Conservation (phyloP, 1,140 invertebrate genomes). For the Drosophila seguyi region DNA sequence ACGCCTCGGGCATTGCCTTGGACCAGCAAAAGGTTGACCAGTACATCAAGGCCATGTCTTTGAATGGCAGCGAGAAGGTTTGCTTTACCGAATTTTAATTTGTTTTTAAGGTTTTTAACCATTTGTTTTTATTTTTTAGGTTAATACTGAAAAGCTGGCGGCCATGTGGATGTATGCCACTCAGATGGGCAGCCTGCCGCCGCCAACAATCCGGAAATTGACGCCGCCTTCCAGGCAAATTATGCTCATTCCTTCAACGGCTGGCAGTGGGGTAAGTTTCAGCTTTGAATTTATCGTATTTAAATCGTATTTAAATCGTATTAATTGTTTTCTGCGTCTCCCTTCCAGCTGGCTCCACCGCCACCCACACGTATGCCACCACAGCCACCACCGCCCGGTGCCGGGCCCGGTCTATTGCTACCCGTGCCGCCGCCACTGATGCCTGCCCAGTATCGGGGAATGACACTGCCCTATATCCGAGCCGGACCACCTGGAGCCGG, state of each 20-base stretch:
- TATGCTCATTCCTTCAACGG: constrained; percentile 73
- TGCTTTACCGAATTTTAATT: neutral
- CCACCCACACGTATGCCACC: constrained; percentile 64
- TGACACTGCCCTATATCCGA: constrained; percentile 75
- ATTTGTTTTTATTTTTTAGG: constrained; percentile 9
- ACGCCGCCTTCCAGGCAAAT: constrained; percentile 64
- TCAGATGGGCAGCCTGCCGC: constrained; percentile 69
- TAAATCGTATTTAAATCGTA: too few species aligned
- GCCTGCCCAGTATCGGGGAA: constrained; percentile 63
- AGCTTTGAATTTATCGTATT: neutral
- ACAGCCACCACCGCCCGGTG: constrained; percentile 50
- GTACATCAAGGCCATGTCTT: constrained; percentile 79
- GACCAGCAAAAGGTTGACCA: constrained; percentile 80
- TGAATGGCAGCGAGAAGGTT: constrained; percentile 76
- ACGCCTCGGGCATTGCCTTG: constrained; percentile 59
- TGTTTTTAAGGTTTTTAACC: neutral
- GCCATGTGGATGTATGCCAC: constrained; percentile 82
- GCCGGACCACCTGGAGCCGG: constrained; percentile 57
- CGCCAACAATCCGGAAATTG: constrained; percentile 56
- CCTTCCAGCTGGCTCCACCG: constrained; percentile 46
- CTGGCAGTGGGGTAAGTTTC: constrained; percentile 61
- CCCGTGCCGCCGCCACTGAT: constrained; percentile 42
- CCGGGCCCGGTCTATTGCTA: constrained; percentile 41
- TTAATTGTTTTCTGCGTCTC: neutral
- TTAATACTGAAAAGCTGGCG: constrained; percentile 73